Percentiles rank a stretch among this genome's conserved stretches.
Conservation (phyloP, 2,113 vertebrate species). For the Callipepla californica region DNA sequence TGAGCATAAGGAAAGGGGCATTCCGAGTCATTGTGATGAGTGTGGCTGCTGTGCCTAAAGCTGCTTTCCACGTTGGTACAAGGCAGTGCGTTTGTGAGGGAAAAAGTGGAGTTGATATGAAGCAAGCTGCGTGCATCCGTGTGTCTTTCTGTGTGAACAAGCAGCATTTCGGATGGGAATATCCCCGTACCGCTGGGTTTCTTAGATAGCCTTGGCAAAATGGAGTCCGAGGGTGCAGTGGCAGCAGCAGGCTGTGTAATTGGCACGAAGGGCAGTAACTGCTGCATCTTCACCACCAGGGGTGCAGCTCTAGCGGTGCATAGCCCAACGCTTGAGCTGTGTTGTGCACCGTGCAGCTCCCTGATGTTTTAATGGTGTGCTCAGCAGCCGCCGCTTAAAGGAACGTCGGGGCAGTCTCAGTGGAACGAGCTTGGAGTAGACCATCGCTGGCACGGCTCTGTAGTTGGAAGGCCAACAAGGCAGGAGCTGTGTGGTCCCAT, state of each 20-base stretch:
- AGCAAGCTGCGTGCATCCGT: background rate
- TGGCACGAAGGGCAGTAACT: background rate
- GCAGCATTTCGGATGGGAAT: background rate
- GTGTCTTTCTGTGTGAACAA: background rate
- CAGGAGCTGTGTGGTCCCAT: background rate
- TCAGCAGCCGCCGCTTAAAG: background rate
- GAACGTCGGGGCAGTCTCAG: background rate
- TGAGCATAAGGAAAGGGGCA: background rate
- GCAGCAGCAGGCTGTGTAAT: background rate
- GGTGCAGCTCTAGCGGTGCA: background rate
- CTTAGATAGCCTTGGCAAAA: background rate
- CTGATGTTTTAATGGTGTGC: background rate
- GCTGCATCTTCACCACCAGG: fast-evolving
- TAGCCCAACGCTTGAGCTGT: background rate
- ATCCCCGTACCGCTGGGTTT: fast-evolving
- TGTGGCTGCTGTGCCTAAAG: background rate
- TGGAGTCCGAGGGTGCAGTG: background rate
- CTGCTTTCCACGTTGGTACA: background rate
- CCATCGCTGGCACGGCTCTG: background rate
- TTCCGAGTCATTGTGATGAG: background rate
- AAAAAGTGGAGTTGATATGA: background rate
- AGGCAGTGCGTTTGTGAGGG: background rate
- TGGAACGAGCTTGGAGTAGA: background rate
- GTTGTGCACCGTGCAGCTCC: background rate
- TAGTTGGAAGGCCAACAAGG: background rate